Evolutionary conservation across 1,140 invertebrate genomes (phyloP).

Genomic region (Mesaphorura yosii): DNA sequence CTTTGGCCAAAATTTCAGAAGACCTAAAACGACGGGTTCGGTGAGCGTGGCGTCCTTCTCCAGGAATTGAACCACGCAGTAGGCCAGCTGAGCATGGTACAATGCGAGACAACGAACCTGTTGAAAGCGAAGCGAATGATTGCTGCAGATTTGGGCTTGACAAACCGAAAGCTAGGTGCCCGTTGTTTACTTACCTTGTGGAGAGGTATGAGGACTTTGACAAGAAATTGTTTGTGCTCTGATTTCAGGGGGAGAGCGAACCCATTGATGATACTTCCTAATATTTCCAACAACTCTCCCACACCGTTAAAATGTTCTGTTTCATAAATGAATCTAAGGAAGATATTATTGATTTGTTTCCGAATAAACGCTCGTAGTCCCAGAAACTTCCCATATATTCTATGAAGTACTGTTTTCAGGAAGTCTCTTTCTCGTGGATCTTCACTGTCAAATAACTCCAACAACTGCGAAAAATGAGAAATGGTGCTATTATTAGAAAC

Average conservation of each 20-base stretch:
- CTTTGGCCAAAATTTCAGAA: constrained; percentile 99
- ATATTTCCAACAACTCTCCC: constrained; percentile 94
- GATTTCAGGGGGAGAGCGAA: constrained; percentile 93
- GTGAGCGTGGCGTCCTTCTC: constrained; percentile 96
- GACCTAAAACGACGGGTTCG: constrained; percentile 86
- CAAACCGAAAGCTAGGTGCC: too few relatives aligned
- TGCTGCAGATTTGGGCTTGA: not conserved
- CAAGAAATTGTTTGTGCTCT: constrained; percentile 95
- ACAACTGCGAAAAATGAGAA: constrained; percentile 53
- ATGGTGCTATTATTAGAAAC: too few relatives aligned
- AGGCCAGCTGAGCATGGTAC: constrained; percentile 59
- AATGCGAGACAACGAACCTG: constrained; percentile 42
- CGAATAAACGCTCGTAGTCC: constrained; percentile 95
- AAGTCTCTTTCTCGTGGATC: constrained; percentile 98
- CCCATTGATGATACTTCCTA: constrained; percentile 97
- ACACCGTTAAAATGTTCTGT: constrained; percentile 99
- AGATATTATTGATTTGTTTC: constrained; percentile 99
- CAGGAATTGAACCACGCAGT: constrained; percentile 99
- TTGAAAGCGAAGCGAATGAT: not conserved
- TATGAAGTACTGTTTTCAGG: constrained; percentile 95
- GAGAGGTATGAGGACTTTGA: constrained; percentile 94
- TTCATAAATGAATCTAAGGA: constrained; percentile 97
- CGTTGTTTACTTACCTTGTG: constrained; percentile 80
- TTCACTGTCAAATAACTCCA: constrained; percentile 98
- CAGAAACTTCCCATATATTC: constrained; percentile 99